A percentile compares a stretch with the other conserved stretches of the same genome.
These are phyloP conservation scores for Notodonta dromedarius DNA, from an alignment of 2,888 invertebrate genomes.

Conservation along the genomic window DNA sequence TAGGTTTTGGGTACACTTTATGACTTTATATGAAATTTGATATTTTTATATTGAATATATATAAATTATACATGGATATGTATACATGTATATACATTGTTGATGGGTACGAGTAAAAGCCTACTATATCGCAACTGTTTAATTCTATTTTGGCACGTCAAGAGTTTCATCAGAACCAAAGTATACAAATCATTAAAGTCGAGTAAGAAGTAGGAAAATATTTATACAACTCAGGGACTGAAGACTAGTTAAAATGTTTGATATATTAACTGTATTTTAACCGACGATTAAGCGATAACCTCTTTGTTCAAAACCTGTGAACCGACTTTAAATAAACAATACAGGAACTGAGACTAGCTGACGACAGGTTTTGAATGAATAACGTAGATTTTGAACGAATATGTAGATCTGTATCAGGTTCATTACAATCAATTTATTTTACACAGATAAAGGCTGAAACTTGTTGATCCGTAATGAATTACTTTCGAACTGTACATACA, in stretches of 20 bases:
- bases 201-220: slow-evolving; percentile 83
- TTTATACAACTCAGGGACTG: slow-evolving; percentile 84
- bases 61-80: slow-evolving; percentile 84
- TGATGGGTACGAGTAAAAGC: slow-evolving; percentile 82
- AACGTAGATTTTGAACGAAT: slow-evolving; percentile 73
- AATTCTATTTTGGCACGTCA: slow-evolving; percentile 84
- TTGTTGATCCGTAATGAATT: slow-evolving; percentile 58
- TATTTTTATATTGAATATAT: slow-evolving; percentile 84
- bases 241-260: slow-evolving; percentile 83
- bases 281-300: slow-evolving; percentile 77
- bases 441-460: slow-evolving; percentile 66
- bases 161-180: slow-evolving; percentile 84
- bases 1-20: slow-evolving; percentile 85
- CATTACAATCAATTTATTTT: slow-evolving; percentile 49
- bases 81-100: slow-evolving; percentile 85
- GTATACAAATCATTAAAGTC: slow-evolving; percentile 84
- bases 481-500: slow-evolving; percentile 66
- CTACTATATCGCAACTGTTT: slow-evolving; percentile 84
- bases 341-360: slow-evolving; percentile 78
- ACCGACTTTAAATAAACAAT: slow-evolving; percentile 68
- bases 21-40: slow-evolving; percentile 84
- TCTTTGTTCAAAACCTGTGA: slow-evolving; percentile 82
- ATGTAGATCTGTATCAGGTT: slow-evolving; percentile 65
- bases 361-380: slow-evolving; percentile 81
- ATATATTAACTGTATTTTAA: slow-evolving; percentile 83